phyloP scores from a whole-genome alignment of 2,888 invertebrate genomes.

The Petrolisthes manimaculis region DNA sequence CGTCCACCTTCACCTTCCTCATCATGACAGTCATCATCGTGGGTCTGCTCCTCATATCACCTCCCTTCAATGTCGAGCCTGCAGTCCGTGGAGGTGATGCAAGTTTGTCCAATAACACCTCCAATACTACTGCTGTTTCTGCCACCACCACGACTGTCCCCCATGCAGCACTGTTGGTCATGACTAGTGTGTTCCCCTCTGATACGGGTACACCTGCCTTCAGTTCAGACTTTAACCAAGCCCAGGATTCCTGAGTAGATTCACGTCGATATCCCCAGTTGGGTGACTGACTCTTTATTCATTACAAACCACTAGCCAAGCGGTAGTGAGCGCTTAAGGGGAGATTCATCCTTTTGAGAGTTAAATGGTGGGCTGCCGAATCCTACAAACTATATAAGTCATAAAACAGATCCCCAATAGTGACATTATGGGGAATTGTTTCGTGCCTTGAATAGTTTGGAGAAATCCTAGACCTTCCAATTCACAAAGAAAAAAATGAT shows the following conservation, averaged over 20 bases:
- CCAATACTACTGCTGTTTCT: not conserved
- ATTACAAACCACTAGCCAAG: too few species aligned
- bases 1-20: conserved; percentile 58
- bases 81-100: not conserved
- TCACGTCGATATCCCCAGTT: too few species aligned
- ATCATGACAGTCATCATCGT: conserved; percentile 54
- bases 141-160: not conserved
- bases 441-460: too few species aligned
- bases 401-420: too few species aligned
- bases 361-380: too few species aligned
- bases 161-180: not conserved
- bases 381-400: too few species aligned
- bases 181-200: not conserved
- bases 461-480: too few species aligned
- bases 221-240: conserved; percentile 2
- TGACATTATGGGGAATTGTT: too few species aligned
- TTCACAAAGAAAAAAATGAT: too few species aligned
- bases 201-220: not conserved
- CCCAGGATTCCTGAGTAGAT: not conserved
- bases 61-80: conserved; percentile 61
- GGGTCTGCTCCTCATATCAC: conserved; percentile 61
- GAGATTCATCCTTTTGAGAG: too few species aligned
- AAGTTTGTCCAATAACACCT: not conserved
- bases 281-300: too few species aligned
- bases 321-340: too few species aligned